A percentile compares a stretch with the other conserved stretches of the same genome.
phyloP scores from a whole-genome alignment of 2,888 invertebrate genomes.

The Drosophila multiciliata region DNA sequence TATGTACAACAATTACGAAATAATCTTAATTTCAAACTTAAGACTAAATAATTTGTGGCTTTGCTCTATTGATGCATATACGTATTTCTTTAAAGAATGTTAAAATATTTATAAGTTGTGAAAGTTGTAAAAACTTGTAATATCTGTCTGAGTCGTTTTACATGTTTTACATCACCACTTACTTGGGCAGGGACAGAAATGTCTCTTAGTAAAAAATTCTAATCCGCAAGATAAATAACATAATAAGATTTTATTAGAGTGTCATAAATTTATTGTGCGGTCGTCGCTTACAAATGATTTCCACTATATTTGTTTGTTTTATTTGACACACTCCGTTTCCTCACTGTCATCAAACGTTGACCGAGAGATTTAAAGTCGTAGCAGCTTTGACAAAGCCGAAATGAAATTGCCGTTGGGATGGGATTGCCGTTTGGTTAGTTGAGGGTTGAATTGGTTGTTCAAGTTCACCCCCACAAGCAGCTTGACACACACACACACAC shows the following conservation, averaged over 20 bases:
- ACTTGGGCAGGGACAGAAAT: neutral
- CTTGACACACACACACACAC: neutral
- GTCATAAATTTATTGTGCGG: neutral
- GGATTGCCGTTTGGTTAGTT: conserved; percentile 3
- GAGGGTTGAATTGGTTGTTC: conserved; percentile 12
- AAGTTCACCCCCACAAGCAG: conserved; percentile 1
- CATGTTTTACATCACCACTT: neutral
- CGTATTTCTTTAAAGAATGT: too few relatives aligned
- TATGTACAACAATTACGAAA: neutral
- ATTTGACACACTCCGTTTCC: conserved; percentile 10
- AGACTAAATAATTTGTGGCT: too few relatives aligned
- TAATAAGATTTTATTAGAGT: conserved; percentile 3
- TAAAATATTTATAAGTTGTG: neutral
- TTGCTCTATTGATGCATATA: too few relatives aligned
- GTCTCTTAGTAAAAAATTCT: neutral
- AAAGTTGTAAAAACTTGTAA: neutral
- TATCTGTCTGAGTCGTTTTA: neutral
- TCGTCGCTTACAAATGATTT: neutral
- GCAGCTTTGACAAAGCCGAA: conserved; percentile 40
- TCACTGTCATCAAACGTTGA: conserved; percentile 40
- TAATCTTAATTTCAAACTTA: neutral
- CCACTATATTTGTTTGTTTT: conserved; percentile 1
- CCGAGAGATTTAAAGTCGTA: conserved; percentile 37
- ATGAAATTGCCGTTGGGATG: conserved; percentile 17
- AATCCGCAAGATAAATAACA: neutral